Evolutionary conservation across 2,888 invertebrate species (phyloP).

Genomic region (Caenorhabditis sinica): DNA sequence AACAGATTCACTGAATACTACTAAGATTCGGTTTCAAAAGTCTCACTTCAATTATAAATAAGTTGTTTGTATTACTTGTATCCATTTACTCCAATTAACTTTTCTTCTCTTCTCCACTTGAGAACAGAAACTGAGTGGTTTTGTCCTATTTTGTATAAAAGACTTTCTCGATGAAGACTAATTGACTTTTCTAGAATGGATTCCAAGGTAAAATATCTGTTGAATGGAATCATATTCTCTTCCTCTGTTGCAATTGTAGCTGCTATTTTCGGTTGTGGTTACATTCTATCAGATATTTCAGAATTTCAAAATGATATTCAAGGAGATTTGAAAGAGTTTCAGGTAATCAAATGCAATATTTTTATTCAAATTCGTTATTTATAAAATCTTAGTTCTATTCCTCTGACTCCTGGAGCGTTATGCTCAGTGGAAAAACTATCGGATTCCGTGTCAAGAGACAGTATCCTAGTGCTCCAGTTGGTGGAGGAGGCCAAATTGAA

Average conservation of each 20-base stretch:
- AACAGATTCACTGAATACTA: no score
- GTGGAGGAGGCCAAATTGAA: conserved; percentile 52
- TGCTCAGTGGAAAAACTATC: conserved; percentile 35
- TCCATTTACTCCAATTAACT: no score
- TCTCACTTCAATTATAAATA: no score
- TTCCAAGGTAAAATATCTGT: conserved; percentile 4
- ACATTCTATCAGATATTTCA: conserved; percentile 46
- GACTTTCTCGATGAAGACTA: no score
- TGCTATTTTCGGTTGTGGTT: conserved; percentile 34
- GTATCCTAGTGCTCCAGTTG: conserved; percentile 36
- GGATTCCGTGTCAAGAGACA: conserved; percentile 44
- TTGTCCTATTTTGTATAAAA: no score
- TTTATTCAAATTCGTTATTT: no score
- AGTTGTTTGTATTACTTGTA: no score
- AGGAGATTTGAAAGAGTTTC: conserved; percentile 51
- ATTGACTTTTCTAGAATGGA: no score
- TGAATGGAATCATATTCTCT: conserved; percentile 22
- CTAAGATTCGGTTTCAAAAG: no score
- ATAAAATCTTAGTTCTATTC: conserved; percentile 43
- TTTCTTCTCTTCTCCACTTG: no score
- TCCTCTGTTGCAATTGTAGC: conserved; percentile 17
- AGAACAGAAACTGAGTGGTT: no score
- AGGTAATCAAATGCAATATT: no score
- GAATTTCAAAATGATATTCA: conserved; percentile 45
- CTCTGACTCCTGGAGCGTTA: conserved; percentile 52